A percentile compares a stretch with the other conserved stretches of the same genome.
phyloP scores from a whole-genome alignment of 2,797 vertebrate genomes.

The Columba guinea region DNA sequence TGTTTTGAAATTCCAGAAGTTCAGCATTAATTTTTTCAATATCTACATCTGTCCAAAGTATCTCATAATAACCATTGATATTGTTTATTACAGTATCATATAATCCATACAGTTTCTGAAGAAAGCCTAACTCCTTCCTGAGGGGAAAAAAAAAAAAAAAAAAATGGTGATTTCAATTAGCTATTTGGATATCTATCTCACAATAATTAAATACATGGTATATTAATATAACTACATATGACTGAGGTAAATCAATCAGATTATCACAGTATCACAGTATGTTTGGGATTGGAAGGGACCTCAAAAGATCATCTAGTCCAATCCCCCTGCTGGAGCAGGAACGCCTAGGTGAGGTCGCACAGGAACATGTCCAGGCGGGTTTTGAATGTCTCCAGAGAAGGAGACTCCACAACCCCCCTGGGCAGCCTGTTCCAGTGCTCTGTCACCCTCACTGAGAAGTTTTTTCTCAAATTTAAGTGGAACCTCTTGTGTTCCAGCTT shows the following conservation, averaged over 20 bases:
- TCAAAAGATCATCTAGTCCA: too few species aligned
- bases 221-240: background rate
- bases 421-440: too few species aligned
- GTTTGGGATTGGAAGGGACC: too few species aligned
- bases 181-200: background rate
- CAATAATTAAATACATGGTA: background rate
- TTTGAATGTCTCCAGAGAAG: too few species aligned
- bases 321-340: too few species aligned
- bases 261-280: too few species aligned
- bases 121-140: conserved; percentile 84
- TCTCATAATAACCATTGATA: conserved; percentile 80
- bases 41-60: conserved; percentile 83
- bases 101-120: conserved; percentile 86
- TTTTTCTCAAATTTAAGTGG: too few species aligned
- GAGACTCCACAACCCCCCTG: too few species aligned
- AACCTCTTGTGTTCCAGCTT: too few species aligned
- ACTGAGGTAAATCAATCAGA: background rate
- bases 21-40: conserved; percentile 84
- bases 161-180: background rate
- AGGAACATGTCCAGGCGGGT: too few species aligned
- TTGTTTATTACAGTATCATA: conserved; percentile 83
- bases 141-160: background rate
- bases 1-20: conserved; percentile 84
- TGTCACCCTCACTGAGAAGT: too few species aligned
- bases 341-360: too few species aligned